Evolutionary conservation across 2,113 vertebrate species (phyloP), one percentile per base, ranked within the genome.

Genomic region (Scomber scombrus): DNA sequence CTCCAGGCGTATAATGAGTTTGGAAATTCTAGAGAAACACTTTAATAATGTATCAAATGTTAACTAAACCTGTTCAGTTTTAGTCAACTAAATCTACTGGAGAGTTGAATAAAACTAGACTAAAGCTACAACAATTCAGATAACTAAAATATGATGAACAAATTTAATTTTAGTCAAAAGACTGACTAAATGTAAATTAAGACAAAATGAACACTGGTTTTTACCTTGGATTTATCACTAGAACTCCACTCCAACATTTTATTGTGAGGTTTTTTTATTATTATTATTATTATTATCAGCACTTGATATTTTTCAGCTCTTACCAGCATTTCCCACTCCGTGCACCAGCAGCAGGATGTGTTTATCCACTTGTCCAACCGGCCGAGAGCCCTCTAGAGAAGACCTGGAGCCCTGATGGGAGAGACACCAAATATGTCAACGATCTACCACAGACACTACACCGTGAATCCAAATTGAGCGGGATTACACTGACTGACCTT

Each of bases 321-420:
- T 80, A 99, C 98, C 98, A 92, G 98, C 97, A 54, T 93, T 95
- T 26, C 96, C 97, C 5, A 99, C 97, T 15, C 98, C 98, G 80
- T 99, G 98, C 12, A 99, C 98, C 80, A 97, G 93, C 58, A 99
- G 94, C 81, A 98, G 96, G 87, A 99, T 99, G 82, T 99, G 97
- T 71, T 97, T 98, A 93, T 99, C 97, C 31, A 97, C 96, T 56
- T 98, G 98, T 85, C 97, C 97, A 79, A 99, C 96, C 1, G 96
- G 97, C 40, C 98, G 96, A 15, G 96, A 85, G 23, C 97, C 92
- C 68, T 99, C 98, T 85, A 97, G 77, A 61, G 97, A 96, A 18
- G 95, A 95, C 71, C 96, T 96, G 71, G 96, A 96, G 46, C 93
- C 94, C 97, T 95, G 81, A 19, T 21, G 11, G 78, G 2, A 66